A percentile compares a stretch with the other conserved stretches of the same genome.
phyloP scores from a whole-genome alignment of 2,113 vertebrate species.

The Anser brachyrhynchus region DNA sequence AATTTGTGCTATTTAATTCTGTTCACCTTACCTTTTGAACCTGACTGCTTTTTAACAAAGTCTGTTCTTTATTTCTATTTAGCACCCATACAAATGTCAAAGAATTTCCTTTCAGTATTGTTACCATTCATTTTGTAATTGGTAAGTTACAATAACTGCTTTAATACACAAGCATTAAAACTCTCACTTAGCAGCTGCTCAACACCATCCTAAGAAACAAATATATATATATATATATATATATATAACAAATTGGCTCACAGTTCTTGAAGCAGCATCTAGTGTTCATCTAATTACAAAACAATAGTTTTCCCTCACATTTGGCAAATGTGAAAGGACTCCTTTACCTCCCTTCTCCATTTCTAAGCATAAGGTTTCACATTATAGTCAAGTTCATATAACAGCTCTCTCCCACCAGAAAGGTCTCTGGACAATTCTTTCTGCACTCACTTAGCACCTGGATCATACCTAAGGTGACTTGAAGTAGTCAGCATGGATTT shows the following conservation, averaged over 20 bases:
- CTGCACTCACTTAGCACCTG: background rate
- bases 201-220: background rate
- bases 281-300: background rate
- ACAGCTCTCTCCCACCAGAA: background rate
- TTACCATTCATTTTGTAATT: background rate
- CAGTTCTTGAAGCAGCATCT: background rate
- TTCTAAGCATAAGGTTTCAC: background rate
- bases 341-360: background rate
- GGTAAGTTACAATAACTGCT: background rate
- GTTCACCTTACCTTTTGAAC: background rate
- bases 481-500: background rate
- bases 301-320: background rate
- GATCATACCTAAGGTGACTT: background rate
- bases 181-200: background rate
- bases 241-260: background rate
- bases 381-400: background rate
- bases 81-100: background rate
- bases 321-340: background rate
- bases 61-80: background rate
- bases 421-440: background rate
- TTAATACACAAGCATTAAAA: background rate
- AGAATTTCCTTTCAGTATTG: background rate
- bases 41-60: background rate
- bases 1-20: background rate
- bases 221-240: background rate